A percentile compares a stretch with the other conserved stretches of the same genome.
These are phyloP conservation scores for Bembecia ichneumoniformis DNA, from an alignment of 2,888 invertebrate genomes.

Conservation along the genomic window DNA sequence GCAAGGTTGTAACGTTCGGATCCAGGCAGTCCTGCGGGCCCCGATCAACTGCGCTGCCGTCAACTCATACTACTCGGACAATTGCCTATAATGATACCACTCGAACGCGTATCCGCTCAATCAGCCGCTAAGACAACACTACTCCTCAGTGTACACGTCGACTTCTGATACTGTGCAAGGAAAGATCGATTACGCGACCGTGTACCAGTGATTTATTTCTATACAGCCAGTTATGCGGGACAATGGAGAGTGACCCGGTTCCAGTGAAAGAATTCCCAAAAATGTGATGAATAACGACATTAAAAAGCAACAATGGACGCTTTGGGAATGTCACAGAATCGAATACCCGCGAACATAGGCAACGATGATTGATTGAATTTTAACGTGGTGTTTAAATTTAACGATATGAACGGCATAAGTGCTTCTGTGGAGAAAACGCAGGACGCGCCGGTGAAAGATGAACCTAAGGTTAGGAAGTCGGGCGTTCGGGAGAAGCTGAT, in stretches of 20 bases:
- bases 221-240: neutral
- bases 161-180: constrained; percentile 27
- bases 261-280: neutral
- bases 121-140: constrained; percentile 61
- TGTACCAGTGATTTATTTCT: constrained; percentile 1
- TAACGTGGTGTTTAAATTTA: constrained; percentile 6
- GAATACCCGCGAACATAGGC: constrained; percentile 1
- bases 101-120: constrained; percentile 66
- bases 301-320: neutral
- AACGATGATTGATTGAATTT: constrained; percentile 34
- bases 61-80: constrained; percentile 49
- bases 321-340: neutral
- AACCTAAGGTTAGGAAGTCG: constrained; percentile 34
- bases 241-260: neutral
- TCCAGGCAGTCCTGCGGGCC: constrained; percentile 49
- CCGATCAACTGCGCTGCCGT: constrained; percentile 37
- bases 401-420: constrained; percentile 59
- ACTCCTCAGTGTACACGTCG: constrained; percentile 44
- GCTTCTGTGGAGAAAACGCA: constrained; percentile 41
- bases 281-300: neutral
- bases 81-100: constrained; percentile 64
- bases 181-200: constrained; percentile 4
- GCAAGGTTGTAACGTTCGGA: constrained; percentile 60
- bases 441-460: constrained; percentile 35
- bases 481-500: constrained; percentile 55